Conservation (phyloP, 2,888 invertebrate genomes). For the Imbricaverruca yamaguchii region DNA sequence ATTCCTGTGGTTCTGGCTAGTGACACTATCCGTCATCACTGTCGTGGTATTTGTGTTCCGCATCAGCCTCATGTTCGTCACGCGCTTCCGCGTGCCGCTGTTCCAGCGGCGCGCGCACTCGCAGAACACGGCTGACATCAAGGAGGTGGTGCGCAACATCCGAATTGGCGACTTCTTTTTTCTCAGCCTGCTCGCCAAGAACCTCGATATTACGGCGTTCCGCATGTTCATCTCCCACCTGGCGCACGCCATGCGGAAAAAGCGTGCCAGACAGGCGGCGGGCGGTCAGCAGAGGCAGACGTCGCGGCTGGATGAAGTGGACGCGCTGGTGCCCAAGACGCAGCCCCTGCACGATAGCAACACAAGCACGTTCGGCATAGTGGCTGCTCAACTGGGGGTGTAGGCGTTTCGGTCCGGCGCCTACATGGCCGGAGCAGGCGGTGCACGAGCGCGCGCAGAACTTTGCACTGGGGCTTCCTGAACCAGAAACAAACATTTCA, state of each 20-base stretch:
- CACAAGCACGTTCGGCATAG: neutral
- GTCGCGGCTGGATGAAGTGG: neutral
- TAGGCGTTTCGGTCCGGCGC: too few relatives aligned
- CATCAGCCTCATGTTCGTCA: slow-evolving; percentile 29
- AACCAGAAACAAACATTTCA: too few relatives aligned
- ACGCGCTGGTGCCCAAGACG: neutral
- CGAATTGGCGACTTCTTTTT: slow-evolving; percentile 33
- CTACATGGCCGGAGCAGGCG: too few relatives aligned
- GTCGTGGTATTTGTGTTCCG: slow-evolving; percentile 69
- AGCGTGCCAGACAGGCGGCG: too few relatives aligned
- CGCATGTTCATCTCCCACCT: slow-evolving; percentile 30
- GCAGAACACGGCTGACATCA: slow-evolving; percentile 29
- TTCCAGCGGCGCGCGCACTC: slow-evolving; percentile 28
- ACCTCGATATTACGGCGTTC: slow-evolving; percentile 31
- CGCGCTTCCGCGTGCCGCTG: slow-evolving; percentile 29
- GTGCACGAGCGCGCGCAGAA: too few relatives aligned
- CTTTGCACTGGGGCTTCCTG: too few relatives aligned
- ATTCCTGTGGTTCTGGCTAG: slow-evolving; percentile 89
- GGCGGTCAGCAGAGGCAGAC: neutral
- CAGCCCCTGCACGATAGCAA: neutral
- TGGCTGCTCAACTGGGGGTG: neutral
- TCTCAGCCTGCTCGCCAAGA: slow-evolving; percentile 33
- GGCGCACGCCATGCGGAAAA: neutral
- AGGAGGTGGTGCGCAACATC: slow-evolving; percentile 29
- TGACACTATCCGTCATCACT: slow-evolving; percentile 64